Conservation (phyloP, 2,797 vertebrate genomes). For the Xenopus petersii region DNA sequence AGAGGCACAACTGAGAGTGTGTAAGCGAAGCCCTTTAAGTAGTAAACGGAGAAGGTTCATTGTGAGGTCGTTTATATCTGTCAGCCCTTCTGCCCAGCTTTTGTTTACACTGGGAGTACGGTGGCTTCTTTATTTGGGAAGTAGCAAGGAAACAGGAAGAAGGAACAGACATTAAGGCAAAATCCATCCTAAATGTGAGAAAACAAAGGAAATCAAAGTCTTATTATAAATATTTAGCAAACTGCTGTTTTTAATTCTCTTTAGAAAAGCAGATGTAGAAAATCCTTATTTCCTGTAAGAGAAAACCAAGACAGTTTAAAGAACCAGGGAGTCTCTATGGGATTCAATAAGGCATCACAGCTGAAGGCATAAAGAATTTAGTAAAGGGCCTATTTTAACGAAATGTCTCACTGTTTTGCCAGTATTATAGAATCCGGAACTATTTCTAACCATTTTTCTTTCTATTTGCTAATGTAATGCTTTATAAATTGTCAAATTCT, state of each 20-base stretch:
- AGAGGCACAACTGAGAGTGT: conserved; percentile 13
- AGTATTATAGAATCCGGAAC: neutral
- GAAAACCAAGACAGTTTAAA: conserved; percentile 21
- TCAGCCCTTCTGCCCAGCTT: conserved; percentile 24
- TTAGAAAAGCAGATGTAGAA: conserved; percentile 44
- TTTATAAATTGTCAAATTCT: no score
- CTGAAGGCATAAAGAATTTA: conserved; percentile 33
- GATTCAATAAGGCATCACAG: conserved; percentile 32
- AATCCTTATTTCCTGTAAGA: conserved; percentile 33
- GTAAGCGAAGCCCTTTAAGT: conserved; percentile 28
- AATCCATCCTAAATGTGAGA: conserved; percentile 28
- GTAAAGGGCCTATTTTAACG: conserved; percentile 10
- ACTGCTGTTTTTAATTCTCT: conserved; percentile 42
- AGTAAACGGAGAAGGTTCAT: conserved; percentile 35
- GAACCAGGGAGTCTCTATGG: conserved; percentile 23
- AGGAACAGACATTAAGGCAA: conserved; percentile 46
- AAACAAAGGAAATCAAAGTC: conserved; percentile 47
- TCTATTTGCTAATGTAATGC: no score
- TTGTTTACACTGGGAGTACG: conserved; percentile 44
- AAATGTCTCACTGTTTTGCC: neutral
- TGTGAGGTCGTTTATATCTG: conserved; percentile 33
- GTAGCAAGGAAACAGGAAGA: conserved; percentile 49
- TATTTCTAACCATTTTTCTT: no score
- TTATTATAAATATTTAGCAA: conserved; percentile 49
- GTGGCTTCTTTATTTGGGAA: conserved; percentile 48